Evolutionary conservation across 2,797 vertebrate genomes (phyloP).

Genomic region (Eospalax fontanierii): DNA sequence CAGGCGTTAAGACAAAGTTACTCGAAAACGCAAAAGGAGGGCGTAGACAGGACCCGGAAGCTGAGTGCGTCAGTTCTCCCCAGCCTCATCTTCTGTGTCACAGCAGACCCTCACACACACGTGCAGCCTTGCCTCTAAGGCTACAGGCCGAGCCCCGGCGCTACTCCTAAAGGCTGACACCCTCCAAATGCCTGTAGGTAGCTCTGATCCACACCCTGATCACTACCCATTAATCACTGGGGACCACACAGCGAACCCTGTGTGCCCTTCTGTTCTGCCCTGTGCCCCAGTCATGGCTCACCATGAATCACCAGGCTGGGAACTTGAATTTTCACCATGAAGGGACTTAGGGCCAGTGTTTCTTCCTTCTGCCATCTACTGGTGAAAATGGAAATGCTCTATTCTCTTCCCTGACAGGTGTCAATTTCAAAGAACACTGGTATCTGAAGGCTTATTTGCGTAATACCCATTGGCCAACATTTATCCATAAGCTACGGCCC

Average conservation of each 20-base stretch:
- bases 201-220: constrained; percentile 36
- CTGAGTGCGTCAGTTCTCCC: background rate
- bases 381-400: constrained; percentile 39
- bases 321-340: background rate
- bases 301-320: background rate
- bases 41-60: no score
- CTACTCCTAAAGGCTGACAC: background rate
- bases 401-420: background rate
- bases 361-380: constrained; percentile 77
- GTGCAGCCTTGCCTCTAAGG: background rate
- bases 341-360: background rate
- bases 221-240: background rate
- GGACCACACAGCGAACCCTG: background rate
- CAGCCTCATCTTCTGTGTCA: background rate
- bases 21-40: background rate
- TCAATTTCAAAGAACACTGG: background rate
- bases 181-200: constrained; percentile 36
- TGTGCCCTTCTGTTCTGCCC: background rate
- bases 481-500: background rate
- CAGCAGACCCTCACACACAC: background rate
- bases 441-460: background rate
- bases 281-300: background rate
- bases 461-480: background rate
- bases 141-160: background rate
- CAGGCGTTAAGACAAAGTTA: constrained; percentile 1